Base-by-base conservation (phyloP, 2,888 invertebrate genomes). In the Disparrhopalites patrizii region DNA sequence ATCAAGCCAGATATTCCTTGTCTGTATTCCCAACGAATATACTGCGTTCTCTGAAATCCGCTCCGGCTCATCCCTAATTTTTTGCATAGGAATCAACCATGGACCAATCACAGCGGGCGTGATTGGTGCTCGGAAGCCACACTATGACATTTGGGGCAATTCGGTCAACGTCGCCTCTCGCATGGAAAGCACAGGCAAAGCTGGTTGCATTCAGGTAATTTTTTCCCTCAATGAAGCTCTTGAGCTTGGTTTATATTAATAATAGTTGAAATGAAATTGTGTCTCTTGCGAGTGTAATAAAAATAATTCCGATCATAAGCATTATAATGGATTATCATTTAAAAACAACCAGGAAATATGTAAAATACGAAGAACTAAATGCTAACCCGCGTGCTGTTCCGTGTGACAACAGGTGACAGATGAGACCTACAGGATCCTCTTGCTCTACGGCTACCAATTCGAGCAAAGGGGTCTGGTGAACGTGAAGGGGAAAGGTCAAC, bases 101-200 rank as follows among this genome's bases (percentile, higher is more conserved):
- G 96, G 96, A 0, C 94, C 95, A 13, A 92, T 95, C 68, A 93
- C 93, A 0, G 95, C 95, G 0, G 96, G 96, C 0, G 95, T 96
- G 4, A 95, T 96, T 75, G 95, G 96, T 15, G 94, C 93, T 0
- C 82, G 93, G 60, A 95, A 95, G 78, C 95, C 95, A 0, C 95
- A 95, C 79, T 96, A 95, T 77, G 95, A 96, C 79, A 95, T 96
- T 76, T 94, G 93, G 93, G 95, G 95, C 1, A 95, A 96, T 78
- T 93, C 95, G 0, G 95, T 96, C 18, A 98, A 98, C 78, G 96
- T 98, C 1, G 95, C 97, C 5, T 94, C 94, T 5, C 83, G 84
- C 52, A 98, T 98, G 97, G 97, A 98, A 79, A 94, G 93, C 77
- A 96, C 96, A 0, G 97, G 97, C 69, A 94, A 93, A 82, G 93